These are phyloP conservation scores for Willisornis vidua DNA, from an alignment of 2,113 vertebrate genomes.

Conservation along the genomic window DNA sequence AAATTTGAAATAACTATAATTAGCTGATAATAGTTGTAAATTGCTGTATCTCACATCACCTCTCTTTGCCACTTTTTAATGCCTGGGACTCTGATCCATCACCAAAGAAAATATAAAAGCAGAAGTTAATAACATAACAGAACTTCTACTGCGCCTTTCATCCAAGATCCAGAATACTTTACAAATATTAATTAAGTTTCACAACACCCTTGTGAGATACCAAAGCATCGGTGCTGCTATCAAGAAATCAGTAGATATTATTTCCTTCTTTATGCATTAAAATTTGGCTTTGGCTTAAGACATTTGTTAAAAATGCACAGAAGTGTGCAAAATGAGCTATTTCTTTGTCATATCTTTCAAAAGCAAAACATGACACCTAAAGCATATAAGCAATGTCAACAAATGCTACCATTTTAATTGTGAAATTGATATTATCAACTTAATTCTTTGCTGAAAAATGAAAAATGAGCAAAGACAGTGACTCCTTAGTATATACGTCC, in stretches of 20 bases:
- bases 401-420: background rate
- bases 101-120: constrained; percentile 28
- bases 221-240: background rate
- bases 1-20: constrained; percentile 2
- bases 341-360: background rate
- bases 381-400: background rate
- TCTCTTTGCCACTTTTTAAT: background rate
- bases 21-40: constrained; percentile 3
- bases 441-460: background rate
- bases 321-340: background rate
- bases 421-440: background rate
- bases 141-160: constrained; percentile 23
- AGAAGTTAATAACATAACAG: background rate
- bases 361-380: background rate
- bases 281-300: background rate
- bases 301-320: background rate
- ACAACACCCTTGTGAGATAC: constrained; percentile 31
- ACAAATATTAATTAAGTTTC: constrained; percentile 43
- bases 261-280: background rate
- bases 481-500: background rate
- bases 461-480: background rate
- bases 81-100: background rate
- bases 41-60: background rate
- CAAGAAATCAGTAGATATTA: background rate
- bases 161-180: constrained; percentile 17